Percentiles rank a stretch among this genome's conserved stretches.
These are phyloP conservation scores for Porites rus DNA, from an alignment of 92 coral and sea anemone species.

Conservation along the genomic window DNA sequence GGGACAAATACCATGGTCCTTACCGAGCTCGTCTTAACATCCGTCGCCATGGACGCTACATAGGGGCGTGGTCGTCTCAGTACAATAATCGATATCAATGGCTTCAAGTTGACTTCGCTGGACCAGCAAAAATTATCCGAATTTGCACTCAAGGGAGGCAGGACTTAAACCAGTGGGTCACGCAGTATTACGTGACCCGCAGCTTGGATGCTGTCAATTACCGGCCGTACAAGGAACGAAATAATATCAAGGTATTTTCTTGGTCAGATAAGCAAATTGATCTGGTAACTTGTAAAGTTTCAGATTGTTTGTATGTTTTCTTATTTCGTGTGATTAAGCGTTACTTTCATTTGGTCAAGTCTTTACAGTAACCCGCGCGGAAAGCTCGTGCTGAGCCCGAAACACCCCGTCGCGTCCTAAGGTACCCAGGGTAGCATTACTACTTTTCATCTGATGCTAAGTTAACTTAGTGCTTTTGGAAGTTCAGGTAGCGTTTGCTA, in stretches of 20 bases:
- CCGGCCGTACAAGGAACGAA: slow-evolving; percentile 63
- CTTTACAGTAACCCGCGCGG: no score
- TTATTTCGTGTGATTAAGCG: no score
- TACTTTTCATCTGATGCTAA: background rate
- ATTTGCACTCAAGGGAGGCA: slow-evolving; percentile 78
- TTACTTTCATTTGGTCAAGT: no score
- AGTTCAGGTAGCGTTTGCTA: no score
- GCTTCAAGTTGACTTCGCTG: slow-evolving; percentile 63
- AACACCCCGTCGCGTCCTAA: no score
- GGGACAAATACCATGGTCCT: slow-evolving; percentile 60
- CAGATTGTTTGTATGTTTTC: no score
- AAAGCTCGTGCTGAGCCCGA: no score
- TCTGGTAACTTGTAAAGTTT: no score
- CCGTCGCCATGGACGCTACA: slow-evolving; percentile 58
- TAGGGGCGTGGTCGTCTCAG: slow-evolving; percentile 72
- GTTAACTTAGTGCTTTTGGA: no score
- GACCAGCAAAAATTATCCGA: slow-evolving; percentile 68
- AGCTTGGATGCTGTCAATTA: slow-evolving; percentile 72
- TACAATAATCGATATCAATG: slow-evolving; percentile 76
- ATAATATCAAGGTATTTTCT: slow-evolving; percentile 54
- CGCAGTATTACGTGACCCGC: slow-evolving; percentile 60
- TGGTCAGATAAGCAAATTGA: background rate
- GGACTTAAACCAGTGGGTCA: slow-evolving; percentile 81
- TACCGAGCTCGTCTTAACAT: slow-evolving; percentile 67
- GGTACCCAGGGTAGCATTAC: no score